Evolutionary conservation across 2,888 invertebrate genomes (phyloP).

Genomic region (Parapristionchus giblindavisi): DNA sequence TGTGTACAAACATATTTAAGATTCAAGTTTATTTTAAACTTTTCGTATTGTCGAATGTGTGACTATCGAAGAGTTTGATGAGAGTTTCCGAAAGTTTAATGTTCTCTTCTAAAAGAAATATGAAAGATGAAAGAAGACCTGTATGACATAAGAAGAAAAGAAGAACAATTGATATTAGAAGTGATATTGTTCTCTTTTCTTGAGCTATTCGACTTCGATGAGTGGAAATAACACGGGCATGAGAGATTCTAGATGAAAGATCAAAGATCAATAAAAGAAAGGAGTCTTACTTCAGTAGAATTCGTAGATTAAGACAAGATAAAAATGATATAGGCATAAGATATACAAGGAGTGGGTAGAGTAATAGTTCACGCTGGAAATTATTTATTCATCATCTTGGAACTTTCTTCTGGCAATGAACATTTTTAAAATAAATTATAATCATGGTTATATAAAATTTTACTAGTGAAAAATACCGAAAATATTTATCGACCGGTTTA

Average conservation of each 20-base stretch:
- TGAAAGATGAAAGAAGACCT: too few relatives aligned
- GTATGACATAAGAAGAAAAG: constrained; percentile 68
- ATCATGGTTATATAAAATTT: too few relatives aligned
- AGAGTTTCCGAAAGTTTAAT: too few relatives aligned
- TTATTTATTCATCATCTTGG: background rate
- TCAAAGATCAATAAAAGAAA: constrained; percentile 41
- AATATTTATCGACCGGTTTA: too few relatives aligned
- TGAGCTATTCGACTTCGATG: constrained; percentile 50
- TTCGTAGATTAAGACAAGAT: constrained; percentile 64
- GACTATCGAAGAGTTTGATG: too few relatives aligned
- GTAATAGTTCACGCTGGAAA: constrained; percentile 61
- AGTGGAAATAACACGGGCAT: constrained; percentile 14
- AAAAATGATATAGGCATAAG: constrained; percentile 63
- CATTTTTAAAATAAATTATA: too few relatives aligned
- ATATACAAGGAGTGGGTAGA: constrained; percentile 65
- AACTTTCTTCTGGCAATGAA: background rate
- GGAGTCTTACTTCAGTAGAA: constrained; percentile 49
- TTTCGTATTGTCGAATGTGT: too few relatives aligned
- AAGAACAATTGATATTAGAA: constrained; percentile 66
- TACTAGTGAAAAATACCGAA: too few relatives aligned
- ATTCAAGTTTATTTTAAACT: too few relatives aligned
- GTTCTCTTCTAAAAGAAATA: too few relatives aligned
- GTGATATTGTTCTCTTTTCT: constrained; percentile 58
- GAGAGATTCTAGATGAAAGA: constrained; percentile 35
- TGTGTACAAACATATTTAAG: background rate